phyloP scores from a whole-genome alignment of 1,140 invertebrate genomes.

The Meloidogyne exigua region DNA sequence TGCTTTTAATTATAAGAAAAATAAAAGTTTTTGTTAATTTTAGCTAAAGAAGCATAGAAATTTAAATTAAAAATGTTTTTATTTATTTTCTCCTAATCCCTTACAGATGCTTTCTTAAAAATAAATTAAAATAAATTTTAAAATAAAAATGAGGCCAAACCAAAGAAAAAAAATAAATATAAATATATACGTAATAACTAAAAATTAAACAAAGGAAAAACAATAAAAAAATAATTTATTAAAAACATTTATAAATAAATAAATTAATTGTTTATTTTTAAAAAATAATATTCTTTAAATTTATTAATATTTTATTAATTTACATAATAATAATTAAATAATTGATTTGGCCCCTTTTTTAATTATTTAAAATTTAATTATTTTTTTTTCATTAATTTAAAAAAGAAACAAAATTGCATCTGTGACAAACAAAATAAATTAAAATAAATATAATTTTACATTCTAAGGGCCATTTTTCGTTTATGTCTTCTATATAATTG shows the following conservation, averaged over 20 bases:
- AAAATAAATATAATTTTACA: constrained; percentile 46
- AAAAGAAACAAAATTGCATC: not conserved
- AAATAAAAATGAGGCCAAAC: constrained; percentile 3
- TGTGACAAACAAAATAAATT: not conserved
- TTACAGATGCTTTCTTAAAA: not conserved
- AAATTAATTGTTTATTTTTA: not conserved
- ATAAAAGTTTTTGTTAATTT: not conserved
- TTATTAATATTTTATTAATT: not conserved
- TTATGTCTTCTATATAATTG: constrained; percentile 60
- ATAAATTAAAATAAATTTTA: not conserved
- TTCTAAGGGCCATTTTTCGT: constrained; percentile 59
- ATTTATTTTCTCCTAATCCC: too few relatives aligned
- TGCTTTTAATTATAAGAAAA: not conserved
- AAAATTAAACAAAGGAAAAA: not conserved
- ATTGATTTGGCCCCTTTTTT: not conserved
- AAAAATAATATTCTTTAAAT: not conserved
- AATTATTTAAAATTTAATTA: too few relatives aligned
- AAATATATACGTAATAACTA: too few relatives aligned
- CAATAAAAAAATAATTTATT: not conserved
- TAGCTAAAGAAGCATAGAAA: not conserved
- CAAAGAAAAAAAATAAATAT: not conserved
- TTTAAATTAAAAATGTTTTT: too few relatives aligned
- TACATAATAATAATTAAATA: not conserved
- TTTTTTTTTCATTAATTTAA: not conserved
- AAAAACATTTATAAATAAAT: not conserved